Conservation (phyloP, 2,888 invertebrate genomes). For the Drosophila hawaiiensis region DNA sequence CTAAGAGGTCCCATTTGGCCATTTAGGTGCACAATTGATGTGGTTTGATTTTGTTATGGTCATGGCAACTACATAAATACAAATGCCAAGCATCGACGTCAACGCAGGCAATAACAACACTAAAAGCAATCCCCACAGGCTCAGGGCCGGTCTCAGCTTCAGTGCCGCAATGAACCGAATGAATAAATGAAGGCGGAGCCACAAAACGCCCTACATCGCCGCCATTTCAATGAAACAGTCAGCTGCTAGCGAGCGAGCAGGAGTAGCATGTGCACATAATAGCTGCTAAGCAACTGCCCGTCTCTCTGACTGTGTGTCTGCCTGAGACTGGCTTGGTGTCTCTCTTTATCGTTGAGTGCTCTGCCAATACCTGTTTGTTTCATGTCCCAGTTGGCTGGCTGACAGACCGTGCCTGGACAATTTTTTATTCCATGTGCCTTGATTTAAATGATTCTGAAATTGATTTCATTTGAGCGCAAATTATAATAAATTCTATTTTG, state of each 20-base stretch:
- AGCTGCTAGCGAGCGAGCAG: constrained; percentile 11
- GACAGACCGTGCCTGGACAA: constrained; percentile 43
- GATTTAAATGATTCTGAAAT: constrained; percentile 79
- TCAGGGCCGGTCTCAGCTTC: constrained; percentile 30
- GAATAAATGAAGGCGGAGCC: constrained; percentile 67
- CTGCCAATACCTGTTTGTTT: constrained; percentile 61
- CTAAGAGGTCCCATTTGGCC: constrained; percentile 82
- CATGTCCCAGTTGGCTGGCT: constrained; percentile 70
- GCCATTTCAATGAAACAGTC: constrained; percentile 35
- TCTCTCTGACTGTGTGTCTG: constrained; percentile 8
- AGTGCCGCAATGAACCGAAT: constrained; percentile 56
- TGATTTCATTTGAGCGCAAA: constrained; percentile 78
- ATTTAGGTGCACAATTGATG: constrained; percentile 81
- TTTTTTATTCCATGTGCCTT: constrained; percentile 46
- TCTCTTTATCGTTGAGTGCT: constrained; percentile 57
- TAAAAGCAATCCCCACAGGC: constrained; percentile 56
- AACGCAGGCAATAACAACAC: constrained; percentile 49
- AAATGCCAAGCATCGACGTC: constrained; percentile 57
- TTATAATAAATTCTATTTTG: constrained; percentile 67
- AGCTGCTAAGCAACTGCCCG: constrained; percentile 75
- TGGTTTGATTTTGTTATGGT: constrained; percentile 80
- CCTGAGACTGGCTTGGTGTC: constrained; percentile 13
- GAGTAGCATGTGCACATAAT: constrained; percentile 77
- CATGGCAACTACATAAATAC: constrained; percentile 75
- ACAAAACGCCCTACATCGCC: constrained; percentile 37